phyloP scores from a whole-genome alignment of 2,797 vertebrate species.

The Parauchenoglanis ngamensis region DNA sequence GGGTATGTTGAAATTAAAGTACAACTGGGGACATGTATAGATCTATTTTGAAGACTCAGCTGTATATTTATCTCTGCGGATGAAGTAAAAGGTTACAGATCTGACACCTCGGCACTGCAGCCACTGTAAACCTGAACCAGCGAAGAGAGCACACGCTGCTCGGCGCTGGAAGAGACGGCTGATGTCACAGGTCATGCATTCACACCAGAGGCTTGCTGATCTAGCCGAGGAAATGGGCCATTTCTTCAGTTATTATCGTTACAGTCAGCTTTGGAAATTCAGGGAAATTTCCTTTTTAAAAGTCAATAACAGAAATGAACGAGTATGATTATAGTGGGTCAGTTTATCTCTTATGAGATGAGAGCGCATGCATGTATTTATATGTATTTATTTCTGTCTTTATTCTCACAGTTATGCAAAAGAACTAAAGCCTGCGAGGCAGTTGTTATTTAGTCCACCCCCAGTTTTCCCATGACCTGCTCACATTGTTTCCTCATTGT shows the following conservation, averaged over 20 bases:
- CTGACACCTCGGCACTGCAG: neutral
- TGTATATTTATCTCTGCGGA: neutral
- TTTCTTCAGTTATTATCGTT: neutral
- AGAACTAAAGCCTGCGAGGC: neutral
- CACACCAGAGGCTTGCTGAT: neutral
- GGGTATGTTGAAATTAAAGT: neutral
- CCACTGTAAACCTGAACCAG: neutral
- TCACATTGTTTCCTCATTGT: slow-evolving; percentile 22
- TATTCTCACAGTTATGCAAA: slow-evolving; percentile 9
- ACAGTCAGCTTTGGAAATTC: neutral
- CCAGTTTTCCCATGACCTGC: slow-evolving; percentile 49
- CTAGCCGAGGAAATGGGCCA: neutral
- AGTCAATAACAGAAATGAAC: neutral
- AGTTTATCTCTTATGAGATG: neutral
- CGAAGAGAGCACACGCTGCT: neutral
- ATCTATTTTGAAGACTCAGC: neutral
- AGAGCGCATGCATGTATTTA: neutral
- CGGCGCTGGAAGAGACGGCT: neutral
- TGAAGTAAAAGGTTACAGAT: slow-evolving; percentile 3
- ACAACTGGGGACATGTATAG: neutral
- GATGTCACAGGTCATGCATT: neutral
- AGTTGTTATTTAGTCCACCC: slow-evolving; percentile 32
- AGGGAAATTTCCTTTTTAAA: neutral
- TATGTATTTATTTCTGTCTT: neutral
- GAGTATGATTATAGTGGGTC: neutral